Base-by-base conservation (phyloP, 2,888 invertebrate genomes). In the Nasonovia ribisnigri region DNA sequence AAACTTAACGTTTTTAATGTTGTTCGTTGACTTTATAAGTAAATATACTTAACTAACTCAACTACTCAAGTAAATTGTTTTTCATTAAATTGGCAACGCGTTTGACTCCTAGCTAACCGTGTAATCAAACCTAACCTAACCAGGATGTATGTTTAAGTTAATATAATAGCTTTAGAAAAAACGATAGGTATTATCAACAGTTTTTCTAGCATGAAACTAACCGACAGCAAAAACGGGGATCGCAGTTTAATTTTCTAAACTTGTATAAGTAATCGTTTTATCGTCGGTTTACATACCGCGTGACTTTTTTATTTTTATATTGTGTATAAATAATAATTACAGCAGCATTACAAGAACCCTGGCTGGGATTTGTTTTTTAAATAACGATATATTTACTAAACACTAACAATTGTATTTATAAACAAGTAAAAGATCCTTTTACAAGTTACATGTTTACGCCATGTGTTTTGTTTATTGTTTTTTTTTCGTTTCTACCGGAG, bases 351-450 rank as follows among this genome's bases (percentile, higher is more conserved):
- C 20, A 60, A 20, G 51, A 46, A 60, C n/a, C 60, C 90, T 6
- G 90, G 20, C 77, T 8, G 90, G 36, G 36, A 48, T 90, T 90
- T 90, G 77, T 48, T 90, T 77, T 89, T 51, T 48, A 90, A 90
- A 90, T 36, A 90, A 10, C 36, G 3, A 51, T 51, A 20, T 77
- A 36, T 90, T 90, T 90, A 90, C 90, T 43, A 90, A 90, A 90
- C 77, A 90, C 13, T 8, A 48, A 26, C 1, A 48, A 48, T 24
- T 36, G n/a, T 90, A 90, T 90, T 90, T 90, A 90, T 90, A 90
- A 90, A 90, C 77, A 90, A 77, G 26, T 77, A 77, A 67, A 77
- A 36, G 26, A 77, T 67, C 24, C 13, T 29, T 90, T 36, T 24
- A 48, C 13, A 36, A 77, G 77, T 42, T 77, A 13, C 51, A 67